phyloP scores from a whole-genome alignment of 1,140 invertebrate species.

The Listronotus oregonensis region DNA sequence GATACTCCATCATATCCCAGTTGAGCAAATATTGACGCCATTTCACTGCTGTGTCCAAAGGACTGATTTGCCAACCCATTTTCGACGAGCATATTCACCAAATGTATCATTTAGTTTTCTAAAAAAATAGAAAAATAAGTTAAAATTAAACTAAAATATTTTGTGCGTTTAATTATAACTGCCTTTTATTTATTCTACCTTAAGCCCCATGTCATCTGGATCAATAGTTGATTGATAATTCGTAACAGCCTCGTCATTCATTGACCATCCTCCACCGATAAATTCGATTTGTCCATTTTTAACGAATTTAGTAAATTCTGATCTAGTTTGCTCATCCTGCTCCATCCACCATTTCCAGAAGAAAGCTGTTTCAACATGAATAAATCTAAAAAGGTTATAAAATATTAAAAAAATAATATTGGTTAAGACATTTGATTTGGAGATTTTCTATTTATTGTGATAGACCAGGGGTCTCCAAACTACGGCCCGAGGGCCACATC shows the following conservation, averaged over 20 bases:
- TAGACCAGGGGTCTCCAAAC: too few species aligned
- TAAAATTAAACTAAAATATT: background rate
- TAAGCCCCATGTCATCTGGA: constrained; percentile 83
- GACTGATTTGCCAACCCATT: constrained; percentile 93
- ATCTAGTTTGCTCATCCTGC: constrained; percentile 66
- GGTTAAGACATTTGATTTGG: too few species aligned
- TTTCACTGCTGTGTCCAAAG: constrained; percentile 88
- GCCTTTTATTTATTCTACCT: constrained; percentile 57
- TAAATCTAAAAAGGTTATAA: constrained; percentile 61
- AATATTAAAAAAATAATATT: too few species aligned
- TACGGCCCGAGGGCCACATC: too few species aligned
- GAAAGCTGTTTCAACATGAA: constrained; percentile 84
- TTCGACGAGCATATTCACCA: constrained; percentile 80
- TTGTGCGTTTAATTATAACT: background rate
- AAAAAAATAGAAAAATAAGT: constrained; percentile 11
- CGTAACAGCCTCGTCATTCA: constrained; percentile 92
- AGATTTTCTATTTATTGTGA: too few species aligned
- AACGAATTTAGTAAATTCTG: constrained; percentile 66
- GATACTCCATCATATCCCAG: constrained; percentile 88
- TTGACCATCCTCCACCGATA: constrained; percentile 84
- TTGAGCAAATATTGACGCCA: constrained; percentile 82
- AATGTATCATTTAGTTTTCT: constrained; percentile 80
- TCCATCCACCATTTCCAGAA: constrained; percentile 91
- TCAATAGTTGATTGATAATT: constrained; percentile 95
- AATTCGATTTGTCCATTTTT: constrained; percentile 84